Evolutionary conservation across 2,888 invertebrate genomes (phyloP), one percentile per base, ranked within the genome.

Genomic region (Epirrhoe alternata): DNA sequence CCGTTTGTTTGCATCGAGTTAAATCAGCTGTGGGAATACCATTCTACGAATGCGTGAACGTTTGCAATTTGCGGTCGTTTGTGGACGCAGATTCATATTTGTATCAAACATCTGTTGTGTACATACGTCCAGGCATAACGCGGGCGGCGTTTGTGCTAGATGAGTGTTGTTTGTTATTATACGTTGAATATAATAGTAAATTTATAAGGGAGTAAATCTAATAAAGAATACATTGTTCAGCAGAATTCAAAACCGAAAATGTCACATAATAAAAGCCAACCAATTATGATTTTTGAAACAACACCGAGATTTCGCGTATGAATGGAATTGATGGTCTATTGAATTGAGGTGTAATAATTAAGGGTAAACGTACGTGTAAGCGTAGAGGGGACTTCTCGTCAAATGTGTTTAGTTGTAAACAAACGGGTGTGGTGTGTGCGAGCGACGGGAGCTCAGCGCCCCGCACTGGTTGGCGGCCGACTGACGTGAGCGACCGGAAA

Each of bases 401-500:
- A 80, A 82, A 82, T 84, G 83, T 86, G 83, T 81, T 69, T 82
- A 73, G 79, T 85, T 81, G 87, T 88, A 86, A 86, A 87, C 85
- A 88, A 90, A 88, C 84, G 85, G 81, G 85, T 87, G 77, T 79
- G 69, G 71, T 75, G 74, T 81, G 74, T 78, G 73, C 77, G 77
- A 76, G 78, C 81, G 74, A 74, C 69, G 74, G 70, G 75, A 83
- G 82, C 75, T 80, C 80, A 79, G 77, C 81, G 84, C 85, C 77
- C 72, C 85, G 85, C 90, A 87, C 81, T 88, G 86, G 83, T 78
- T 82, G 86, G 77, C 83, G 86, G 86, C 83, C 84, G 86, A 92
- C 92, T 92, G 84, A 72, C 66, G 72, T 68, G 68, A 64, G 50
- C 65, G 38, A 68, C 70, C 72, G 76, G 82, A 77, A 83, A 84